phyloP scores from a whole-genome alignment of 2,888 invertebrate genomes.

The Scotopteryx bipunctaria region DNA sequence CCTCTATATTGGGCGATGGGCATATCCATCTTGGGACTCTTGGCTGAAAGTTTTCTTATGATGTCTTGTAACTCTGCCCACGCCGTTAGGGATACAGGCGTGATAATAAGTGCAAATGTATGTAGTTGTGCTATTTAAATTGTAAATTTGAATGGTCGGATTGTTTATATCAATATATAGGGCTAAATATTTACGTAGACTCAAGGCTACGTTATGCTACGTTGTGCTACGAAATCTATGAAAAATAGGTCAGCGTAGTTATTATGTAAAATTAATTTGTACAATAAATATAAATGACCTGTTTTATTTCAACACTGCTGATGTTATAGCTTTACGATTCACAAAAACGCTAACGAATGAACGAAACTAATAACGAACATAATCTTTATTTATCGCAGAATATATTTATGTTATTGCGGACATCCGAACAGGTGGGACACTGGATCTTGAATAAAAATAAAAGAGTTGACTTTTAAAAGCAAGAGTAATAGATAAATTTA shows the following conservation, averaged over 20 bases:
- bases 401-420: conserved; percentile 16
- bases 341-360: not conserved
- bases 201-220: conserved; percentile 15
- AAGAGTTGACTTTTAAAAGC: conserved; percentile 3
- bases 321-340: not conserved
- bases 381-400: conserved; percentile 16
- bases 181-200: not conserved
- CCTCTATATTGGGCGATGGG: too few species aligned
- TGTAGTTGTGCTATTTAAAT: too few species aligned
- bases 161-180: too few species aligned
- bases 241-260: conserved; percentile 10
- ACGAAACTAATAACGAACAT: conserved; percentile 11
- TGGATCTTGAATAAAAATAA: conserved; percentile 8
- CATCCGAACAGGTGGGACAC: conserved; percentile 11
- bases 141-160: too few species aligned
- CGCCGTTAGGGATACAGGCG: too few species aligned
- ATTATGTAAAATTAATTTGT: conserved; percentile 2
- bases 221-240: conserved; percentile 18
- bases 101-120: too few species aligned
- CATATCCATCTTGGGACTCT: too few species aligned
- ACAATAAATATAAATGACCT: conserved; percentile 1
- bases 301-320: conserved; percentile 5
- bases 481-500: not conserved
- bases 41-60: too few species aligned
- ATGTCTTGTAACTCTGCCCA: too few species aligned